Conservation (phyloP, 2,797 vertebrate species). For the Enteromius radiatus region DNA sequence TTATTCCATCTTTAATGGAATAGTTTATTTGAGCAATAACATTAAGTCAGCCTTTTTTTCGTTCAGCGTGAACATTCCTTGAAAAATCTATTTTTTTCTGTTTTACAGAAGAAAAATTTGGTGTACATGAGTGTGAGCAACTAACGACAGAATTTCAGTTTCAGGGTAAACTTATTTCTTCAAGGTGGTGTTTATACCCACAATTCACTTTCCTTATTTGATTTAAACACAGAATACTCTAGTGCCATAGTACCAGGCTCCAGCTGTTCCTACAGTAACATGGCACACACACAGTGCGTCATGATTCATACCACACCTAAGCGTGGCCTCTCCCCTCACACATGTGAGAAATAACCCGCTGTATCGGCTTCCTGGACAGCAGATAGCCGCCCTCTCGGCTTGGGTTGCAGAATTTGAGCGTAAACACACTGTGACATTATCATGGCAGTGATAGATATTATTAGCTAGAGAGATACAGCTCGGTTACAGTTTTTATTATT, state of each 20-base stretch:
- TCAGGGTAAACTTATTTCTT: not conserved
- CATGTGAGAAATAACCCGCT: constrained; percentile 56
- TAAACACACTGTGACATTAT: not conserved
- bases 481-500: not conserved
- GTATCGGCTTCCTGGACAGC: constrained; percentile 32
- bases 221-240: constrained; percentile 9
- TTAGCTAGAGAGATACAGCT: not conserved
- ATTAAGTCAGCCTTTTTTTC: not conserved
- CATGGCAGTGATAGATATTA: not conserved
- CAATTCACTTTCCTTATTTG: not conserved
- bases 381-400: constrained; percentile 33
- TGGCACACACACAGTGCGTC: constrained; percentile 51
- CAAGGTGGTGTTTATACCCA: not conserved
- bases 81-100: not conserved
- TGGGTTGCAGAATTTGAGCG: not conserved
- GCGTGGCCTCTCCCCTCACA: constrained; percentile 67
- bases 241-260: constrained; percentile 39
- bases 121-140: not conserved
- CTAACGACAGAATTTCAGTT: not conserved
- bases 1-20: constrained; percentile 44
- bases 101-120: not conserved
- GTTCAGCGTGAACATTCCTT: not conserved
- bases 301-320: constrained; percentile 64
- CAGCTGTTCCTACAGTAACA: constrained; percentile 52
- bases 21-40: not conserved